These are phyloP conservation scores for Lycodopsis pacificus DNA, from an alignment of 2,797 vertebrate genomes.

Conservation along the genomic window DNA sequence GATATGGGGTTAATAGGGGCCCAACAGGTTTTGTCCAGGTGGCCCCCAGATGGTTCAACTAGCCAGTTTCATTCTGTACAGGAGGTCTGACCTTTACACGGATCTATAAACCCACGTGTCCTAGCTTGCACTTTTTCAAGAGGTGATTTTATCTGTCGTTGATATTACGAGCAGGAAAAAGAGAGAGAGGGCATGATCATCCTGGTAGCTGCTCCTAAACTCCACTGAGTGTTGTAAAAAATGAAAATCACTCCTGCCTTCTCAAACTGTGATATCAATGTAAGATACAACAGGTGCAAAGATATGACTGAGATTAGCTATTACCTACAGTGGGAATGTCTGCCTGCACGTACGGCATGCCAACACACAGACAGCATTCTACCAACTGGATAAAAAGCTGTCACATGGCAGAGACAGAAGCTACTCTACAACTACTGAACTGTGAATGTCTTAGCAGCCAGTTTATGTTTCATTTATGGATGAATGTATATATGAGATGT, in stretches of 20 bases:
- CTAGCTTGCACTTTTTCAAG: not conserved
- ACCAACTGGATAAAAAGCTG: not conserved
- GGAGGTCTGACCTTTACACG: not conserved
- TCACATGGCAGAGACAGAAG: not conserved
- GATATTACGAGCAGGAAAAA: not conserved
- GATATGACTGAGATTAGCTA: conserved; percentile 40
- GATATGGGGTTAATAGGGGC: not conserved
- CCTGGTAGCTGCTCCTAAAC: not conserved
- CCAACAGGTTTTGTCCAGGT: not conserved
- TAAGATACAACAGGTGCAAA: conserved; percentile 33
- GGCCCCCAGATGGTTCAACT: too few relatives aligned
- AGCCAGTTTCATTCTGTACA: not conserved
- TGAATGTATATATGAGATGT: too few relatives aligned
- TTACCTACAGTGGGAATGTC: not conserved
- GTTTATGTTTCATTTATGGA: too few relatives aligned
- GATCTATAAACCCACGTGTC: not conserved
- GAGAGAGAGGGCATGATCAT: not conserved
- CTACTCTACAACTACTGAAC: not conserved
- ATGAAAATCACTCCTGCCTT: conserved; percentile 33
- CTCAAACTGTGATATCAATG: conserved; percentile 14
- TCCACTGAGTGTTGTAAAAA: conserved; percentile 1
- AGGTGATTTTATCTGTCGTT: conserved; percentile 32
- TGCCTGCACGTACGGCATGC: conserved; percentile 37
- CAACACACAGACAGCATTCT: conserved; percentile 16
- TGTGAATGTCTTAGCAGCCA: not conserved